These are phyloP conservation scores for Trichosurus vulpecula DNA, from an alignment of 2,797 vertebrate species.

Conservation along the genomic window DNA sequence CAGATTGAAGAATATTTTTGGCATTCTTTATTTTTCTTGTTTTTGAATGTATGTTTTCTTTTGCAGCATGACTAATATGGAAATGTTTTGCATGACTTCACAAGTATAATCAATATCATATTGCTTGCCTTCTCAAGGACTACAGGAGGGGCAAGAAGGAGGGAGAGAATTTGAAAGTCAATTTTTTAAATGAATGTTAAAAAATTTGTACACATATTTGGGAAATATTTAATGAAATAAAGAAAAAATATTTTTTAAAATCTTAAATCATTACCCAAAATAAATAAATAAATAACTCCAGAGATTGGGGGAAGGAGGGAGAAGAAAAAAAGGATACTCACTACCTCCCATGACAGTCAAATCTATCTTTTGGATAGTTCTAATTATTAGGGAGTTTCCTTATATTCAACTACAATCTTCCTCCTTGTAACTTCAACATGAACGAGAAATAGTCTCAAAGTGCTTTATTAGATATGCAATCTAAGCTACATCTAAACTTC, in stretches of 20 bases:
- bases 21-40: not conserved
- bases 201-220: not conserved
- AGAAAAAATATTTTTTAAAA: not conserved
- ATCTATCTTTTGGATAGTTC: not conserved
- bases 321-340: not conserved
- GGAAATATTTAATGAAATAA: too few species aligned
- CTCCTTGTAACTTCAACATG: not conserved
- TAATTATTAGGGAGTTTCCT: not conserved
- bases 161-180: not conserved
- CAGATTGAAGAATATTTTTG: not conserved
- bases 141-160: not conserved
- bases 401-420: not conserved
- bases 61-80: not conserved
- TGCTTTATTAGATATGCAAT: not conserved
- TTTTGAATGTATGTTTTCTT: not conserved
- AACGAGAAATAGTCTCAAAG: not conserved
- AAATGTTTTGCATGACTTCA: not conserved
- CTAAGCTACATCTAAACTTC: not conserved
- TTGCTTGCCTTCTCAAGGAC: not conserved
- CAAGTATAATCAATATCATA: not conserved
- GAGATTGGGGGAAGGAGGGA: not conserved
- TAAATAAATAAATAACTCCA: not conserved
- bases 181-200: not conserved
- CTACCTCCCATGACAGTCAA: not conserved
- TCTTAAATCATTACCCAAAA: not conserved